Conservation (phyloP, 53 echinoderm and acorn worm species). For the Henricia sp. region DNA sequence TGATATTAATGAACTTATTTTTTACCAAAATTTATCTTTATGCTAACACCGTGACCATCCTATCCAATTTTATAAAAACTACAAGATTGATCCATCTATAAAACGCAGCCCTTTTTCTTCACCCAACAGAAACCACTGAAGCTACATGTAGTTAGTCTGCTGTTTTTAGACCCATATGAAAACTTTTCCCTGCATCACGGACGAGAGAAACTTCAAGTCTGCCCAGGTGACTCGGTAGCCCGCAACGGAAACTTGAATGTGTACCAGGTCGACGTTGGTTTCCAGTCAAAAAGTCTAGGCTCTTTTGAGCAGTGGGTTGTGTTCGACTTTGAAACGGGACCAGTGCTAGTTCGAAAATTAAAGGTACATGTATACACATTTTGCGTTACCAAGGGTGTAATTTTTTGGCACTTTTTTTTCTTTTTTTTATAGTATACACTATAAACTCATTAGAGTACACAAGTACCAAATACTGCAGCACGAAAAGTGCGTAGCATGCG, state of each 20-base stretch:
- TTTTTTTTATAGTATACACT: no score
- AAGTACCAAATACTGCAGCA: no score
- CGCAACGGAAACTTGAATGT: conserved; percentile 1
- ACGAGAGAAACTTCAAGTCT: conserved; percentile 69
- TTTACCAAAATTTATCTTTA: no score
- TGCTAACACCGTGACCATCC: no score
- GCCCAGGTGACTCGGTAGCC: conserved; percentile 61
- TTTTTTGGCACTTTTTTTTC: no score
- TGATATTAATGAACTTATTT: no score
- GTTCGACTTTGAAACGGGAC: conserved; percentile 80
- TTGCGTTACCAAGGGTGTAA: no score
- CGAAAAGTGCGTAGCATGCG: no score
- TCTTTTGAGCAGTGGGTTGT: conserved; percentile 91
- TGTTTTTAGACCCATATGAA: conserved; percentile 70
- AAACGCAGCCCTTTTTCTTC: no score
- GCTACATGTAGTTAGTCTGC: conserved; percentile 84
- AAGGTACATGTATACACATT: conserved; percentile 5
- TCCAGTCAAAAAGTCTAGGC: conserved; percentile 62
- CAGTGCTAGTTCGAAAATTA: conserved; percentile 65
- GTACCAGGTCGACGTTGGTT: conserved; percentile 66
- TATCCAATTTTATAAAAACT: no score
- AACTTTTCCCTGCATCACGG: conserved; percentile 73
- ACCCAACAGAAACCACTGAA: conserved; percentile 73
- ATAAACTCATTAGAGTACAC: no score
- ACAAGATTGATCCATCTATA: no score